Evolutionary conservation across 2,113 vertebrate species (phyloP).

Genomic region (Carollia perspicillata): DNA sequence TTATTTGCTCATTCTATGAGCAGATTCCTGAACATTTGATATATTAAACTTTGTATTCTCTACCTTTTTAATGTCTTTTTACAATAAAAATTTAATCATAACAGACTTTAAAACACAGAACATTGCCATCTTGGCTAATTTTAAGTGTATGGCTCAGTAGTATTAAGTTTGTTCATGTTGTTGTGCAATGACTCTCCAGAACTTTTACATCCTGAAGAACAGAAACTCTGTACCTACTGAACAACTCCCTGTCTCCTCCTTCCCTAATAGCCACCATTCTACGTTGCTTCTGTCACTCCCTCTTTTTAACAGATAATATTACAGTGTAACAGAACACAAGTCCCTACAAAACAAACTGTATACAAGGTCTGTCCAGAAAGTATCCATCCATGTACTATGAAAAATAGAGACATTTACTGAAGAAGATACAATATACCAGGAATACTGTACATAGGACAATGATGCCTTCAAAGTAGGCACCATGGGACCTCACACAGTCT

Average conservation of each 20-base stretch:
- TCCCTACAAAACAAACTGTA: constrained; percentile 16
- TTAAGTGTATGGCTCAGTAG: background rate
- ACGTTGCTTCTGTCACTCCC: background rate
- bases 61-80: background rate
- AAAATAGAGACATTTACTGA: too few species aligned
- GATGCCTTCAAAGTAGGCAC: too few species aligned
- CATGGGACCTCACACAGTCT: too few species aligned
- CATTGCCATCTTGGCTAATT: background rate
- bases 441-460: too few species aligned
- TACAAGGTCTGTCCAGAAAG: too few species aligned
- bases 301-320: background rate
- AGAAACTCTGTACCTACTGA: background rate
- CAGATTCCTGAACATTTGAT: constrained; percentile 10
- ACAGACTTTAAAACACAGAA: background rate
- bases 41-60: background rate
- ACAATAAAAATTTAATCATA: background rate
- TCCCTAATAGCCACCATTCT: background rate
- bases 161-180: background rate
- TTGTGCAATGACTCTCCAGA: background rate
- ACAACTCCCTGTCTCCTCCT: background rate
- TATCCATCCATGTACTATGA: too few species aligned
- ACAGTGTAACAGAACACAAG: background rate
- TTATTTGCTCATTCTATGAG: background rate
- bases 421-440: too few species aligned
- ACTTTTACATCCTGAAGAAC: background rate